Percentiles rank a stretch among this genome's conserved stretches.
phyloP scores from a whole-genome alignment of 2,888 invertebrate species.

The Leucophenga montana region DNA sequence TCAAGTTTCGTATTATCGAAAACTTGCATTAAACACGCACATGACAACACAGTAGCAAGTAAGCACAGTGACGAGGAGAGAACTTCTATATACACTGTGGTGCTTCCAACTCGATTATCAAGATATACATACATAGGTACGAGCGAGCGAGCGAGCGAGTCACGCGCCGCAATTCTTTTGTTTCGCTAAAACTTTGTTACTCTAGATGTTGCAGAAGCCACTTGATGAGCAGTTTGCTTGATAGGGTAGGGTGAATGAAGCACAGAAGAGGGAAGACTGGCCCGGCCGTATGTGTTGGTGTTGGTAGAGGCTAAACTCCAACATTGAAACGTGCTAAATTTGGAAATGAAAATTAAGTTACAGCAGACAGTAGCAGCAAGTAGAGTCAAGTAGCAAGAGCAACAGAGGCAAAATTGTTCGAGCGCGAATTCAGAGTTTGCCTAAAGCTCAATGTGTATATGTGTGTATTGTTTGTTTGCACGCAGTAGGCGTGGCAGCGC shows the following conservation, averaged over 20 bases:
- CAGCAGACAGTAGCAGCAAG: conserved; percentile 24
- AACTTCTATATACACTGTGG: too few species aligned
- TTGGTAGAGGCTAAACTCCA: background rate
- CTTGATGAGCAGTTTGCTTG: background rate
- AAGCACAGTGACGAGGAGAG: background rate
- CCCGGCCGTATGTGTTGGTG: too few species aligned
- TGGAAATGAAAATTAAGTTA: conserved; percentile 60
- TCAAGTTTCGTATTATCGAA: conserved; percentile 44
- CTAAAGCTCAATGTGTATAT: background rate
- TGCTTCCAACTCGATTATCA: too few species aligned
- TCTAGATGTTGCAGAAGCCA: background rate
- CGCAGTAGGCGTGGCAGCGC: background rate
- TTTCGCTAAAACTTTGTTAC: background rate
- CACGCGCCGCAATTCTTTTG: too few species aligned
- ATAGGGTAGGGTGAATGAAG: too few species aligned
- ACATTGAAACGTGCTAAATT: conserved; percentile 53
- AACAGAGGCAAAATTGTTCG: too few species aligned
- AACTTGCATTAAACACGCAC: conserved; percentile 61
- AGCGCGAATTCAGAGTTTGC: too few species aligned
- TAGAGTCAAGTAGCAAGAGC: conserved; percentile 23
- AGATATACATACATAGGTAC: too few species aligned
- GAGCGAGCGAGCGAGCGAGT: too few species aligned
- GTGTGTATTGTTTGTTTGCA: background rate
- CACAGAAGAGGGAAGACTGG: too few species aligned
- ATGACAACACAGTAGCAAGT: conserved; percentile 45